Percentiles rank a stretch among this genome's conserved stretches.
Evolutionary conservation across 2,113 vertebrate species (phyloP).

Genomic region (Tyto alba): DNA sequence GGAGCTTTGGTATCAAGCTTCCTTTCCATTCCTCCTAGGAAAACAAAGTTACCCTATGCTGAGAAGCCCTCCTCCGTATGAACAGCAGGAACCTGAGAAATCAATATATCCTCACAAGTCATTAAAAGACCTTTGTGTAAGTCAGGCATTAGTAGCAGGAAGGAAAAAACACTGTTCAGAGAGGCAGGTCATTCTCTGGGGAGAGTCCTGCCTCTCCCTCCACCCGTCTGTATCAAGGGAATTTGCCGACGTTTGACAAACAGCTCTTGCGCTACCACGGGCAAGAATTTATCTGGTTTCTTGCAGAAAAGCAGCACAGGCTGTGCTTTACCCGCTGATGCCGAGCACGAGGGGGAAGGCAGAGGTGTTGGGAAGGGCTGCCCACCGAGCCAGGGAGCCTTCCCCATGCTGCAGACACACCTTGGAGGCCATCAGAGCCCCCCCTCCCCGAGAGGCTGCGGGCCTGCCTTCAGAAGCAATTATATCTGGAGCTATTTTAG

Average conservation of each 20-base stretch:
- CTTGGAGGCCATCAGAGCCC: background rate
- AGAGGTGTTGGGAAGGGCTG: background rate
- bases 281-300: background rate
- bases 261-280: fast-evolving
- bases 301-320: background rate
- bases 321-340: background rate
- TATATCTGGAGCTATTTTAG: conserved; percentile 70
- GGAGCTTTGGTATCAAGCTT: background rate
- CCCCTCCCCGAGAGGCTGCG: conserved; percentile 17
- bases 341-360: background rate
- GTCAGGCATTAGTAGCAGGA: background rate
- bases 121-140: background rate
- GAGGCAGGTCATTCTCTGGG: background rate
- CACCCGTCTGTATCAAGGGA: background rate
- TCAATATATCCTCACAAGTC: background rate
- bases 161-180: background rate
- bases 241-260: background rate
- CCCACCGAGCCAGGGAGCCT: background rate
- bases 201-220: background rate
- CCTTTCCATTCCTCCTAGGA: background rate
- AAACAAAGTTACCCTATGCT: background rate
- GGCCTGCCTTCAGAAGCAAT: conserved; percentile 67
- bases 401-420: background rate
- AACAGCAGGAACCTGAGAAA: background rate
- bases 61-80: background rate